Evolutionary conservation across 2,888 invertebrate genomes (phyloP).

Genomic region (Chaitophorus viminalis): DNA sequence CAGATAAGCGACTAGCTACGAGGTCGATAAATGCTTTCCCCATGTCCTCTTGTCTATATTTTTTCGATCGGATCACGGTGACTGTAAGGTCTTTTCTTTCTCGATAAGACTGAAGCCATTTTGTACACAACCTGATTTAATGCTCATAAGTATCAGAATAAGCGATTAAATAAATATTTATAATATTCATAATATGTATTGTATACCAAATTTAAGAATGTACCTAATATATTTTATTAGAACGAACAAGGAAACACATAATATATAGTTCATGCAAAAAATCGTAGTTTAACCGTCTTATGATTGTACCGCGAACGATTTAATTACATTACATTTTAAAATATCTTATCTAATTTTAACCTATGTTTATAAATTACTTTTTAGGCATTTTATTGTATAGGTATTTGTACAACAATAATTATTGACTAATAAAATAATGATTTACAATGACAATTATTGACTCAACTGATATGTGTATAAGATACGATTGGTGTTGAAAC

Average conservation of each 20-base stretch:
- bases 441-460: too few relatives aligned
- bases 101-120: not conserved
- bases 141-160: not conserved
- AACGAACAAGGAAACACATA: not conserved
- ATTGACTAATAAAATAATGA: too few relatives aligned
- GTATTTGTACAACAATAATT: too few relatives aligned
- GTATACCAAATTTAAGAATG: not conserved
- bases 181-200: not conserved
- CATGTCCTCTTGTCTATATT: not conserved
- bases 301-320: too few relatives aligned
- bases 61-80: not conserved
- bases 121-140: not conserved
- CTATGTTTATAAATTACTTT: too few relatives aligned
- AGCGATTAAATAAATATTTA: not conserved
- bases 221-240: not conserved
- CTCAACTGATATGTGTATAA: too few relatives aligned
- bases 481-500: too few relatives aligned
- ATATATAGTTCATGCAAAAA: not conserved
- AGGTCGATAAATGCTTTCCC: slow-evolving; percentile 34
- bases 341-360: too few relatives aligned
- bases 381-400: too few relatives aligned
- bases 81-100: not conserved
- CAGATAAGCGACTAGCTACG: slow-evolving; percentile 29
- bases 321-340: too few relatives aligned
- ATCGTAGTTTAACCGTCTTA: not conserved